Base-by-base conservation (phyloP, 2,113 vertebrate genomes). In the Hymenochirus boettgeri region DNA sequence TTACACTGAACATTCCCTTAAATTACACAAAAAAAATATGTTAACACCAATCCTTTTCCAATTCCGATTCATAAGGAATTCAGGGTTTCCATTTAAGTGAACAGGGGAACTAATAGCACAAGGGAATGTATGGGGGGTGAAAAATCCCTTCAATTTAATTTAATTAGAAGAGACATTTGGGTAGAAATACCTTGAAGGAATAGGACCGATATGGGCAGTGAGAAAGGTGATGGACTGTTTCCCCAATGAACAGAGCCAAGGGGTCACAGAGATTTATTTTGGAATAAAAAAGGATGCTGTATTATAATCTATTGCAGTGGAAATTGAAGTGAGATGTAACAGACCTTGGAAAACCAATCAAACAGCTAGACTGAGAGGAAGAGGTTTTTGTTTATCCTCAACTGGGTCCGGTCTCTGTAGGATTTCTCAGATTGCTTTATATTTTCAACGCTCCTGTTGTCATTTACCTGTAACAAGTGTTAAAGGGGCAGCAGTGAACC, bases 391-490 rank as follows among this genome's bases (percentile, higher is more conserved):
- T 6, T 1, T 17, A 5, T 42, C 5, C 15, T 42, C 39, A 18
- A 17, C 7, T 6, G 13, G 45, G 55, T 51, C 54, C 39, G 15
- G 27, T 45, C 61, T 45, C 61, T 25, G 24, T 46, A 17, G 54
- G 31, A 25, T 66, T 51, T 15, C 31, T 18, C 17, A 39, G 19
- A 59, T 59, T 45, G 47, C 35, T 25, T 42, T 67, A 22, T 42
- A 48, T 66, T 58, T 58, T 46, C 17, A n/a, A 1, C n/a, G 19
- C 5, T 52, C 17, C 33, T 31, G 50, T 67, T 59, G 64, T 67
- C 64, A 42, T 59, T 67, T 67, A 42, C 47, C 23, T 50, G 21
- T 67, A 67, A 67, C 64, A 59, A 67, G 64, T 56, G 51, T 67
- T 67, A 67, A 59, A 67, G 64, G n/a, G 64, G 31, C 56, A 59